phyloP scores from a whole-genome alignment of 2,888 invertebrate genomes.

The Lordiphosa fenestrarum region DNA sequence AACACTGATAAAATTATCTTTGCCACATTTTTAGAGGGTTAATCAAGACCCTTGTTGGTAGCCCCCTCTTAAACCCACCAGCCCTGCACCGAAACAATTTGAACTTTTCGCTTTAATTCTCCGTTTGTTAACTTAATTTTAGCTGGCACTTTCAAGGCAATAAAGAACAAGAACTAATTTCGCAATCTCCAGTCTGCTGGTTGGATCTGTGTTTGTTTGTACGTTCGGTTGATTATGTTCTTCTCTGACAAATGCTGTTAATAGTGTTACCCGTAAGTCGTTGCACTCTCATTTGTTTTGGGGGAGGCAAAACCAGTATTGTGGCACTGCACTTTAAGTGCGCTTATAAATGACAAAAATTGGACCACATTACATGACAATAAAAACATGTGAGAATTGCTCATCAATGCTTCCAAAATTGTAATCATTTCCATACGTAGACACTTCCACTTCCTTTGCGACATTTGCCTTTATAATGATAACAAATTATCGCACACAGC shows the following conservation, averaged over 20 bases:
- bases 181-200: too few relatives aligned
- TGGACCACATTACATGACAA: neutral
- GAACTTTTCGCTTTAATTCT: too few relatives aligned
- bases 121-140: too few relatives aligned
- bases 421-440: constrained; percentile 3
- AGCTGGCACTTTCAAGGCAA: too few relatives aligned
- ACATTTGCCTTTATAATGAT: constrained; percentile 24
- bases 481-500: constrained; percentile 1
- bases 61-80: too few relatives aligned
- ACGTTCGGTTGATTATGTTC: too few relatives aligned
- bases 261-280: constrained; percentile 43
- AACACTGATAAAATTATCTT: too few relatives aligned
- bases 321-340: constrained; percentile 1
- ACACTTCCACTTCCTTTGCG: constrained; percentile 41
- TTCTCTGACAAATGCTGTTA: constrained; percentile 46
- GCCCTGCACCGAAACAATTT: too few relatives aligned
- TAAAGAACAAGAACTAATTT: too few relatives aligned
- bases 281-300: constrained; percentile 48
- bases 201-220: neutral
- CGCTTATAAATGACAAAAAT: constrained; percentile 5
- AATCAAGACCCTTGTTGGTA: too few relatives aligned
- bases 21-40: too few relatives aligned
- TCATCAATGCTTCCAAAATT: constrained; percentile 1
- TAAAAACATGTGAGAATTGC: too few relatives aligned
- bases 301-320: constrained; percentile 38